Evolutionary conservation across 2,113 vertebrate genomes (phyloP).

Genomic region (Hirundichthys speculiger): DNA sequence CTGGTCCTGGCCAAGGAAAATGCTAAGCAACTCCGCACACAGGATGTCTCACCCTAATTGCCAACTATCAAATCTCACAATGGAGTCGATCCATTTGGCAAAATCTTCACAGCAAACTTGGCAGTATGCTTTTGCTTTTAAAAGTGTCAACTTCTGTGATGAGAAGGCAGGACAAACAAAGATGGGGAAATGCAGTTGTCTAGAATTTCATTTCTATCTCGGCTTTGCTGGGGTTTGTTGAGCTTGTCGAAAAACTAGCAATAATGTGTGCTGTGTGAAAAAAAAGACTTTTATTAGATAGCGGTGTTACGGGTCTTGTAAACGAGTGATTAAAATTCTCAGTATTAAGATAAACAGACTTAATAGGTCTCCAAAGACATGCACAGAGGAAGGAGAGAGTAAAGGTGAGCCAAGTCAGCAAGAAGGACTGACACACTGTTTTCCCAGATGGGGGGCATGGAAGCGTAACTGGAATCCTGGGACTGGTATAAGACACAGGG

Average conservation of each 20-base stretch:
- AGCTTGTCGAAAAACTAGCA: constrained; percentile 46
- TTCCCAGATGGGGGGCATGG: constrained; percentile 52
- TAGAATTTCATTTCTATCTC: constrained; percentile 48
- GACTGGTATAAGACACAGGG: constrained; percentile 55
- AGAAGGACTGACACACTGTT: constrained; percentile 35
- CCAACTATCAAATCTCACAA: constrained; percentile 87
- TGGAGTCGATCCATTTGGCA: constrained; percentile 89
- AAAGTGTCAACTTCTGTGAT: constrained; percentile 68
- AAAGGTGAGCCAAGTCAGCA: constrained; percentile 33
- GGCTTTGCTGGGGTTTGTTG: constrained; percentile 47
- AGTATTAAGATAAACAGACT: constrained; percentile 70
- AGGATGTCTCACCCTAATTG: constrained; percentile 87
- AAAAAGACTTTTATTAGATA: constrained; percentile 41
- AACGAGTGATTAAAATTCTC: constrained; percentile 68
- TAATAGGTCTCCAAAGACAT: constrained; percentile 63
- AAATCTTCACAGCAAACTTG: constrained; percentile 77
- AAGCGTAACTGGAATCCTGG: constrained; percentile 64
- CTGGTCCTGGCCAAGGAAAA: constrained; percentile 84
- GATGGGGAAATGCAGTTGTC: constrained; percentile 38
- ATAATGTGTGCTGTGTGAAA: constrained; percentile 16
- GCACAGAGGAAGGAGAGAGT: constrained; percentile 34
- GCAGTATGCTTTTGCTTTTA: constrained; percentile 65
- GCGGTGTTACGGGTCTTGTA: constrained; percentile 65
- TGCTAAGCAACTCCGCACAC: constrained; percentile 88
- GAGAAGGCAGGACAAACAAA: constrained; percentile 37